phyloP scores from a whole-genome alignment of 2,113 vertebrate species.

The Platysteira castanea region DNA sequence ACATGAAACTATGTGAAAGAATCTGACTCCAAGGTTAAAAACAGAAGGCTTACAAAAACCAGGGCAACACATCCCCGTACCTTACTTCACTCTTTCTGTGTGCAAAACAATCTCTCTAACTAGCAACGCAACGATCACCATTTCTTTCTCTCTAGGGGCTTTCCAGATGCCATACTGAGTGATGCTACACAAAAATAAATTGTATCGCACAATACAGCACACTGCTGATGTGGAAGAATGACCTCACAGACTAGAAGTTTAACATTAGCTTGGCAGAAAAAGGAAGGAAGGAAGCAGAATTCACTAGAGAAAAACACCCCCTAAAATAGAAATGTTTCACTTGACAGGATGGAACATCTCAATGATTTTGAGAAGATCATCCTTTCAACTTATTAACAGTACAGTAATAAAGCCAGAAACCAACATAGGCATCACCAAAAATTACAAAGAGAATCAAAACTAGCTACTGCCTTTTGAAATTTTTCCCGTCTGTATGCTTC shows the following conservation, averaged over 20 bases:
- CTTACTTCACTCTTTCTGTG: neutral
- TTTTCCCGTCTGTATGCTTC: neutral
- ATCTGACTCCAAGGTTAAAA: too few relatives aligned
- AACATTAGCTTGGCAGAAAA: constrained; percentile 40
- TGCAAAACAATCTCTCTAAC: neutral
- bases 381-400: neutral
- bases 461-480: neutral
- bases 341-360: constrained; percentile 1
- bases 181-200: neutral
- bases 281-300: constrained; percentile 54
- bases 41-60: too few relatives aligned
- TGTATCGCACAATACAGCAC: neutral
- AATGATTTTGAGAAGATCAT: neutral
- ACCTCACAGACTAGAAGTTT: neutral
- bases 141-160: neutral
- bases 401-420: neutral
- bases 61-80: too few relatives aligned
- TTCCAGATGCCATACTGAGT: neutral
- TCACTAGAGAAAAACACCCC: constrained; percentile 12
- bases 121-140: neutral
- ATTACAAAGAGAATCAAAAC: neutral
- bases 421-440: neutral
- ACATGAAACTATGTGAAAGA: too few relatives aligned
- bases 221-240: neutral
- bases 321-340: constrained; percentile 45